phyloP scores from a whole-genome alignment of 1,140 invertebrate species.

The Sycophaga agraensis region DNA sequence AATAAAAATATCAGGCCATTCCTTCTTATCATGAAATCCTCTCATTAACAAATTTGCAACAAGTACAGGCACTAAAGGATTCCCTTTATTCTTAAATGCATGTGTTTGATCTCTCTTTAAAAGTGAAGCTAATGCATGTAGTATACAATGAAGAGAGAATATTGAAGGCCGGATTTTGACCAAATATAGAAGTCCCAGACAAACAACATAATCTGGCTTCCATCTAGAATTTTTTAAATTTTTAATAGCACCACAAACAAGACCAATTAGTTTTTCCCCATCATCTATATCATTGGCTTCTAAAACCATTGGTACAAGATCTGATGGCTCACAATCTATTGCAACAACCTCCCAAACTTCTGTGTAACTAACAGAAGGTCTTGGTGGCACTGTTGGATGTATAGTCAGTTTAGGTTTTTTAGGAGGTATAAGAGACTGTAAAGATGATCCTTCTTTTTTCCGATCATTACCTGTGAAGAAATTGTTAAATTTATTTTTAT shows the following conservation, averaged over 20 bases:
- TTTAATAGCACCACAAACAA: conserved; percentile 67
- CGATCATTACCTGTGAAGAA: conserved; percentile 48
- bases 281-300: conserved; percentile 64
- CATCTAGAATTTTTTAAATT: conserved; percentile 66
- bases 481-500: conserved; percentile 31
- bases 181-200: conserved; percentile 77
- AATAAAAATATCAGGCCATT: conserved; percentile 78
- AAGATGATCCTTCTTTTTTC: conserved; percentile 58
- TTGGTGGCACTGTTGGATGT: conserved; percentile 39
- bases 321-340: conserved; percentile 63
- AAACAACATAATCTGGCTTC: conserved; percentile 80
- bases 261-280: conserved; percentile 64
- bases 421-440: conserved; percentile 48
- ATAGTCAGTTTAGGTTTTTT: conserved; percentile 54
- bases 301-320: conserved; percentile 63
- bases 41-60: conserved; percentile 83
- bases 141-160: conserved; percentile 78
- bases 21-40: conserved; percentile 74
- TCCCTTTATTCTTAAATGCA: conserved; percentile 75
- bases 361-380: conserved; percentile 48
- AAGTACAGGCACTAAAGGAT: conserved; percentile 78
- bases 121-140: conserved; percentile 79
- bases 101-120: conserved; percentile 75
- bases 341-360: conserved; percentile 63
- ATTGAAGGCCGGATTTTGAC: conserved; percentile 78